These are phyloP conservation scores for Onychomys arenicola DNA, from an alignment of 2,797 vertebrate genomes.

Conservation along the genomic window DNA sequence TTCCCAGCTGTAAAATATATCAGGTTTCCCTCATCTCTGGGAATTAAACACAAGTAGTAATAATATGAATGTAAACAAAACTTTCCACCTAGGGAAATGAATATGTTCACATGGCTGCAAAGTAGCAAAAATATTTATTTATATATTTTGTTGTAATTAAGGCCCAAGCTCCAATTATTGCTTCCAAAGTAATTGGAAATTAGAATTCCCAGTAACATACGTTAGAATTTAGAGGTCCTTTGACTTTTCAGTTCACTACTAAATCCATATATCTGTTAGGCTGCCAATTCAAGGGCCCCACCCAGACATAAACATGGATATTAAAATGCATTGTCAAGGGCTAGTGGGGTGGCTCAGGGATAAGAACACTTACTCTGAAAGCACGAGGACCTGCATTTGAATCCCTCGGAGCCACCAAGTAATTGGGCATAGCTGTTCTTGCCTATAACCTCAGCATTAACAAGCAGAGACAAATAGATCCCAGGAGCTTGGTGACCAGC, in stretches of 20 bases:
- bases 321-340: constrained; percentile 18
- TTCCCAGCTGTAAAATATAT: constrained; percentile 59
- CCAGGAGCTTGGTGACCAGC: not conserved
- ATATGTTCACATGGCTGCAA: not conserved
- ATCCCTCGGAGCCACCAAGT: not conserved
- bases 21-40: not conserved
- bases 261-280: not conserved
- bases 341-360: not conserved
- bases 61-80: constrained; percentile 41
- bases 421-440: not conserved
- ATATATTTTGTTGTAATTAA: constrained; percentile 47
- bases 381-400: not conserved
- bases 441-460: not conserved
- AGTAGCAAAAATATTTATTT: constrained; percentile 45
- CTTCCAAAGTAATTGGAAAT: constrained; percentile 26
- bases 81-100: constrained; percentile 9
- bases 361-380: not conserved
- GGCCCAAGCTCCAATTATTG: not conserved
- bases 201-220: not conserved
- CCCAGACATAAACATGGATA: not conserved
- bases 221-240: not conserved
- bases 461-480: not conserved
- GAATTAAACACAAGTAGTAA: constrained; percentile 53
- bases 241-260: not conserved
- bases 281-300: not conserved